Evolutionary conservation across 2,797 vertebrate species (phyloP).

Genomic region (Crypturellus tataupa): DNA sequence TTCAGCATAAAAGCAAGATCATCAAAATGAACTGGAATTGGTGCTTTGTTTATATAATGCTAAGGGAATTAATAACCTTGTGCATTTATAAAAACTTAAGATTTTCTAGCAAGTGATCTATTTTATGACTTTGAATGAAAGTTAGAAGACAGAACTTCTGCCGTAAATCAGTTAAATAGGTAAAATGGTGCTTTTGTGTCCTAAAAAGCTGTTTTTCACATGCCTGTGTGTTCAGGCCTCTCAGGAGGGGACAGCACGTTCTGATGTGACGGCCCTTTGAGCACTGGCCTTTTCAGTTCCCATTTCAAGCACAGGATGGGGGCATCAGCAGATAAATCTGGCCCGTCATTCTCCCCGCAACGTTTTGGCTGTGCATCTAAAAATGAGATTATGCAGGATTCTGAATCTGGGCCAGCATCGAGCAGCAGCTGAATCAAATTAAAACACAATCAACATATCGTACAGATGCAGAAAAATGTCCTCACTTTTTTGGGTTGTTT

Average conservation of each 20-base stretch:
- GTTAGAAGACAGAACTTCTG: not conserved
- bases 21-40: not conserved
- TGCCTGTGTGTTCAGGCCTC: fast-evolving
- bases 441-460: not conserved
- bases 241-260: not conserved
- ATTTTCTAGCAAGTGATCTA: not conserved
- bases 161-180: not conserved
- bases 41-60: not conserved
- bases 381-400: not conserved
- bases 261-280: not conserved
- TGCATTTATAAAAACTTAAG: not conserved
- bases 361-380: not conserved
- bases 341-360: not conserved
- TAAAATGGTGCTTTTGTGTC: not conserved
- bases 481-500: not conserved
- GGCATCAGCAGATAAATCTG: not conserved
- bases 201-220: not conserved
- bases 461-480: not conserved
- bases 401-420: not conserved
- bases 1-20: not conserved
- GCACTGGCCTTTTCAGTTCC: not conserved
- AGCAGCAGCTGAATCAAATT: not conserved
- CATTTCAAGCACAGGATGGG: not conserved
- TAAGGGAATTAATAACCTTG: not conserved
- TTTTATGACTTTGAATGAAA: not conserved